These are phyloP conservation scores for Lasioglossum lativentre DNA, from an alignment of 2,888 invertebrate species.

Conservation along the genomic window DNA sequence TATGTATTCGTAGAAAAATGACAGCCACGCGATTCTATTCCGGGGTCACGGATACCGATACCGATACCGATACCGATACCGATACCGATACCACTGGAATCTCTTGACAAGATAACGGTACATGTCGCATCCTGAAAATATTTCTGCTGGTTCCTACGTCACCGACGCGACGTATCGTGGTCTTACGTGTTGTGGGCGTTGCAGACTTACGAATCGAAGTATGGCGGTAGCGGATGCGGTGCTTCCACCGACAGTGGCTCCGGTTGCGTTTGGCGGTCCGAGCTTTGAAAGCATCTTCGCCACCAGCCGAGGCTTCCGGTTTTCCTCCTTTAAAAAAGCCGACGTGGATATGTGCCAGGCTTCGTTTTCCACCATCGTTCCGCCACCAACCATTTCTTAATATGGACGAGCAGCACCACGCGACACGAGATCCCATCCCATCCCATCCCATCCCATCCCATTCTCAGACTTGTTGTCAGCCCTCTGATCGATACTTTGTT, in stretches of 20 bases:
- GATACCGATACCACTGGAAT: not conserved
- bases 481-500: not conserved
- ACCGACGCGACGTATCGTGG: constrained; percentile 42
- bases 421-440: constrained; percentile 43
- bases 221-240: constrained; percentile 82
- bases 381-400: constrained; percentile 40
- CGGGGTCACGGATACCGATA: not conserved
- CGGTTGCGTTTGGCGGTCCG: constrained; percentile 76
- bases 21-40: not conserved
- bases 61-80: not conserved
- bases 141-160: constrained; percentile 62
- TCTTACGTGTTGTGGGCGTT: constrained; percentile 67
- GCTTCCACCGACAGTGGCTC: constrained; percentile 79
- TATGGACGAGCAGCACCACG: constrained; percentile 31
- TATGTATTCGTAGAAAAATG: no score
- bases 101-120: not conserved
- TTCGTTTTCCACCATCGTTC: constrained; percentile 49
- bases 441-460: constrained; percentile 16
- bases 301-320: constrained; percentile 81
- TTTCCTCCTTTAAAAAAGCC: constrained; percentile 82
- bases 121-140: not conserved
- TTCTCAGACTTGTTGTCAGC: not conserved
- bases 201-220: constrained; percentile 82
- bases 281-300: constrained; percentile 80
- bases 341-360: constrained; percentile 74